phyloP scores from a whole-genome alignment of 2,797 vertebrate species.

The Columba guinea region DNA sequence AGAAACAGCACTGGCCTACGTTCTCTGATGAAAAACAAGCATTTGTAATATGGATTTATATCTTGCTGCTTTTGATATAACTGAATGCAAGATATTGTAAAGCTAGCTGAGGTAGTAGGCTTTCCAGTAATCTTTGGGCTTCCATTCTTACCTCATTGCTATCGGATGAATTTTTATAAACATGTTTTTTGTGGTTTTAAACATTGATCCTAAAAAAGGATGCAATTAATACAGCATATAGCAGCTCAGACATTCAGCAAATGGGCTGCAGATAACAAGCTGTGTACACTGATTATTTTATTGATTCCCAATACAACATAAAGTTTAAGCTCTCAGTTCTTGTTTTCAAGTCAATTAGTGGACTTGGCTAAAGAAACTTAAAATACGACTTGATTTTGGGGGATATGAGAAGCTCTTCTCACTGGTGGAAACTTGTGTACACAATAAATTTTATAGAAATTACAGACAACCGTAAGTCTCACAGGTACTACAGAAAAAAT shows the following conservation, averaged over 20 bases:
- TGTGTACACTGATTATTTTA: not conserved
- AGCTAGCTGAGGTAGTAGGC: not conserved
- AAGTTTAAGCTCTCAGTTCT: not conserved
- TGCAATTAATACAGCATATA: not conserved
- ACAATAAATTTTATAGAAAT: not conserved
- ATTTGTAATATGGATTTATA: not conserved
- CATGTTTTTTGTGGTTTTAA: not conserved
- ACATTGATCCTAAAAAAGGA: not conserved
- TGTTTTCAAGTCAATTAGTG: constrained; percentile 20
- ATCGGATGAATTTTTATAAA: not conserved
- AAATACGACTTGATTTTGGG: not conserved
- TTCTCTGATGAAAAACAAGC: not conserved
- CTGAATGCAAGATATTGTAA: not conserved
- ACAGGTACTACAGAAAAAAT: not conserved
- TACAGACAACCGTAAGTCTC: not conserved
- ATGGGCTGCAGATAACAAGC: not conserved
- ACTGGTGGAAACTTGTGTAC: not conserved
- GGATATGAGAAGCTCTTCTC: not conserved
- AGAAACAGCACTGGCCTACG: not conserved
- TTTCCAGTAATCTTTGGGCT: not conserved
- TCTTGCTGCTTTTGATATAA: not conserved
- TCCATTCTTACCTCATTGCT: not conserved
- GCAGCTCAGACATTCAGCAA: not conserved
- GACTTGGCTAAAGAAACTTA: not conserved
- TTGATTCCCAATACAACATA: constrained; percentile 31